Evolutionary conservation across 2,113 vertebrate species (phyloP), one percentile per base, ranked within the genome.

Genomic region (Buteo buteo): DNA sequence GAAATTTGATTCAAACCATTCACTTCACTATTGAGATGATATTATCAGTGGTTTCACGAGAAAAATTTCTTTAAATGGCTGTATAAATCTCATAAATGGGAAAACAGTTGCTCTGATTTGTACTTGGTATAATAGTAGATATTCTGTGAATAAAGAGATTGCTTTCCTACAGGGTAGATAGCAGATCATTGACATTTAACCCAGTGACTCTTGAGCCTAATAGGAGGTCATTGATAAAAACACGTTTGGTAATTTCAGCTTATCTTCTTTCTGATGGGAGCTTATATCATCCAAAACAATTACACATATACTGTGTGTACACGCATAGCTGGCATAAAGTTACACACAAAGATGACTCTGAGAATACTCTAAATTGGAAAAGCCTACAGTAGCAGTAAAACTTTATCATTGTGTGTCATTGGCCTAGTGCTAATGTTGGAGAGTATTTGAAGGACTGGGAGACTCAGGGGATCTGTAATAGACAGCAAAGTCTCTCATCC

Each of bases 1-100:
- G 72, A 97, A 97, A 98, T 97, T 95, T 83, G 88, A 95, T 96
- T 95, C 80, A 92, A 94, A 93, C 88, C 70, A 81, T 96, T 96
- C 93, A 58, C 90, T 88, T 95, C 93, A 86, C 52, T 94, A 85
- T 79, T 95, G 86, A 96, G 40, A 72, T 85, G 96, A 97, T 98
- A 93, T 92, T 97, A 98, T 98, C 97, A 90, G 95, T 95, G 76
- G 76, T 96, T 92, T 88, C 86, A 90, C 65, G 86, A 97, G 96
- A 97, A 95, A 96, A 95, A 96, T 55, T 93, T 96, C 89, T 97
- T 83, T 96, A 96, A 98, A 98, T 97, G 94, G 78, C 88, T 94
- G 5, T 83, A 98, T 98, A 98, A 98, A 98, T 98, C 98, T 98
- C 70, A 86, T 71, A 98, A 95, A 98, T 98, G 95, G 86, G 94